phyloP scores from a whole-genome alignment of 2,888 invertebrate genomes.

The Cephonodes hylas region DNA sequence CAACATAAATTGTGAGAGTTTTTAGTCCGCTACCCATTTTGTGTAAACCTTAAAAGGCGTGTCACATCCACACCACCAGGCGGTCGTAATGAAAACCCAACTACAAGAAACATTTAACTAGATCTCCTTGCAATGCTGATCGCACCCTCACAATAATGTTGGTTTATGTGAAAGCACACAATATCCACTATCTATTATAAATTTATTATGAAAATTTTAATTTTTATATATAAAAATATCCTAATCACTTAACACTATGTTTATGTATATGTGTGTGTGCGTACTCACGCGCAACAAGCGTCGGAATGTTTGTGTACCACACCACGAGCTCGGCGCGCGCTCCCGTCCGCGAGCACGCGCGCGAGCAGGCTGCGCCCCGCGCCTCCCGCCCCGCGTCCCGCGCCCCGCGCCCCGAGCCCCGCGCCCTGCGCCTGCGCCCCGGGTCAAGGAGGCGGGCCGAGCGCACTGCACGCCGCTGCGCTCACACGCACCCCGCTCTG shows the following conservation, averaged over 20 bases:
- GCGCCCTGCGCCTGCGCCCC: conserved; percentile 25
- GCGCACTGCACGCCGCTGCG: conserved; percentile 38
- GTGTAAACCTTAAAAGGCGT: too few species aligned
- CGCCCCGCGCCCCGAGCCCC: conserved; percentile 37
- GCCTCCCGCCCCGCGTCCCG: not conserved
- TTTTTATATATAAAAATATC: too few species aligned
- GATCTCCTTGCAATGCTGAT: too few species aligned
- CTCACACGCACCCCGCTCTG: conserved; percentile 49
- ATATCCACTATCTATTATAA: conserved; percentile 39
- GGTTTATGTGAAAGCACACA: not conserved
- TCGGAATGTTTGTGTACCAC: conserved; percentile 22
- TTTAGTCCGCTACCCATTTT: too few species aligned
- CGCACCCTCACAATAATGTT: too few species aligned
- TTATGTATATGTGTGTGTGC: conserved; percentile 31
- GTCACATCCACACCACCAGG: too few species aligned
- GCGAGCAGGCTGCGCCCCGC: not conserved
- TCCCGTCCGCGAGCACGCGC: not conserved
- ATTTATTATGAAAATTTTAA: conserved; percentile 46
- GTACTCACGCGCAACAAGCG: conserved; percentile 47
- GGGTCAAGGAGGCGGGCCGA: conserved; percentile 41
- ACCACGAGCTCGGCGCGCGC: conserved; percentile 20
- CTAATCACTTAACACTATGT: not conserved
- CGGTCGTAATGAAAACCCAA: too few species aligned
- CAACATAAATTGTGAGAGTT: too few species aligned
- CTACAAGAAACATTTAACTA: too few species aligned